Conservation (phyloP, 2,888 invertebrate genomes). For the Anoplius nigerrimus region DNA sequence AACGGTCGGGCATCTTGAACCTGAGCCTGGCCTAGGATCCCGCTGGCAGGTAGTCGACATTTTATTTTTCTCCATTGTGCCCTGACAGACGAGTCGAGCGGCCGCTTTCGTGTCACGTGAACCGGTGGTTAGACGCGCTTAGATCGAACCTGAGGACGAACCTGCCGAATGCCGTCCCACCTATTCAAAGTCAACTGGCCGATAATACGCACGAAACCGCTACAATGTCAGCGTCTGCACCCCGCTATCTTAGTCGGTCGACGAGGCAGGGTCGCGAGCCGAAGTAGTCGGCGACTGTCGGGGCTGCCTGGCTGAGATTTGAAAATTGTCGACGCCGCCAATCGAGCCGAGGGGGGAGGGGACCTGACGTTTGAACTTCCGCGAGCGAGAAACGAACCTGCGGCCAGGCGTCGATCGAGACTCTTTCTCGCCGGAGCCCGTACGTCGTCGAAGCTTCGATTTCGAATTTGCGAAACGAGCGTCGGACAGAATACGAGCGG, state of each 20-base stretch:
- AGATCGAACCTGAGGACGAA: constrained; percentile 12
- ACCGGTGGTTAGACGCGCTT: background rate
- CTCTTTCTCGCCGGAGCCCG: too few species aligned
- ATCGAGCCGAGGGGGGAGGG: background rate
- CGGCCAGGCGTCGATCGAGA: constrained; percentile 3
- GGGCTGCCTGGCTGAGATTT: constrained; percentile 1
- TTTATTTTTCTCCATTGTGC: constrained; percentile 18
- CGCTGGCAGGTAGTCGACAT: constrained; percentile 48
- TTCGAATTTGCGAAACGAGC: too few species aligned
- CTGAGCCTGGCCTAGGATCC: constrained; percentile 20
- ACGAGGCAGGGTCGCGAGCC: too few species aligned
- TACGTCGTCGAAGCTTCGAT: too few species aligned
- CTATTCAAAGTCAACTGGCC: background rate
- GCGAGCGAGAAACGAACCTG: background rate
- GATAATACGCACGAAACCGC: background rate
- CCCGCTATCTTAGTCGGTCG: too few species aligned
- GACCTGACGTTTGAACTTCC: constrained; percentile 10
- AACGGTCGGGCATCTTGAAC: constrained; percentile 31
- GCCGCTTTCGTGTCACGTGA: constrained; percentile 21
- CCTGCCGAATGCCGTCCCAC: background rate
- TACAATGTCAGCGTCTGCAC: too few species aligned
- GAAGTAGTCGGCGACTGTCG: background rate
- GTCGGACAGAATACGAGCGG: background rate
- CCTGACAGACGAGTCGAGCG: constrained; percentile 16
- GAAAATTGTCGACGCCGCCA: background rate